Base-by-base conservation (phyloP, 2,113 vertebrate genomes). In the Alaudala cheleensis region DNA sequence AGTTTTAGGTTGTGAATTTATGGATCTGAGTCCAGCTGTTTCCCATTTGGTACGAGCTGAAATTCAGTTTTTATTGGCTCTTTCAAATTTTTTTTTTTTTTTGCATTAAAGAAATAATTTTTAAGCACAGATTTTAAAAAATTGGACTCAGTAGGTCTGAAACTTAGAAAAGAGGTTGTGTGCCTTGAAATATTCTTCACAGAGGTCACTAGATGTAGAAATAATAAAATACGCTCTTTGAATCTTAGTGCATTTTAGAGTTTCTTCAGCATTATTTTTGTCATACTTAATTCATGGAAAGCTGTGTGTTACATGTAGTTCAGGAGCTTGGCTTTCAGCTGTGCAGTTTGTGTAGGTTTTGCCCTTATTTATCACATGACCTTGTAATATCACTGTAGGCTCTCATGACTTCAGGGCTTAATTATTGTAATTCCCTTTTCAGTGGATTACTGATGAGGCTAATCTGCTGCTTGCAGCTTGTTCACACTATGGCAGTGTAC, bases 391-490 rank as follows among this genome's bases (percentile, higher is more conserved):
- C 82, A 61, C 28, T 92, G 51, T 40, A 92, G 69, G 60, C 77
- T 86, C 31, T 84, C 22, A 19, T 81, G 86, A 86, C 88, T 93
- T 88, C 77, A 56, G 92, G 89, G 56, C 56, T 94, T 95, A 94
- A 94, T 96, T 93, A 81, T 31, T 94, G 62, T 95, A 90, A 95
- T 92, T 94, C 95, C 44, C 56, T 91, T 95, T 92, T 71, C 88
- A 86, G 34, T 51, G 86, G 91, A 86, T 95, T 96, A 93, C 61
- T 84, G 83, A 88, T 86, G 86, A 94, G 77, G 86, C 72, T 97
- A 94, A 96, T 96, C 94, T 95, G 39, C 34, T 78, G 42, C 72
- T 81, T 91, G 94, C 88, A 94, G 92, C 83, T 95, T 93, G 79
- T 84, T 93, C 86, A 62, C 42, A 31, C 60, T 58, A 16, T 39